phyloP scores from a whole-genome alignment of 2,888 invertebrate species.

The Dicycla oo region DNA sequence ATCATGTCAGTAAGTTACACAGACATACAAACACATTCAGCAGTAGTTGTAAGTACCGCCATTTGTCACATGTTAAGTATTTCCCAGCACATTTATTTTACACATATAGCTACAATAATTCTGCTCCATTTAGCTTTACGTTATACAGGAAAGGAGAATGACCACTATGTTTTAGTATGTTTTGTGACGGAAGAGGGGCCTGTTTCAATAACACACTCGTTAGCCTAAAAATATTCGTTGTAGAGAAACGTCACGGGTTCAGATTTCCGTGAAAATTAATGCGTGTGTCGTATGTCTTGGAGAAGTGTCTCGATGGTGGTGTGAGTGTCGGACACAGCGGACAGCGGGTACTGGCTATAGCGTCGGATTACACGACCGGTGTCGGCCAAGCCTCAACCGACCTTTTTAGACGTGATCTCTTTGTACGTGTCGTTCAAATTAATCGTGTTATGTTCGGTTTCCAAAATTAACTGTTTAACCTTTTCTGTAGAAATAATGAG shows the following conservation, averaged over 20 bases:
- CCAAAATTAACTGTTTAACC: slow-evolving; percentile 35
- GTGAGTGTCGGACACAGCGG: slow-evolving; percentile 65
- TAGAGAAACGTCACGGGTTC: slow-evolving; percentile 70
- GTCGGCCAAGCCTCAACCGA: slow-evolving; percentile 55
- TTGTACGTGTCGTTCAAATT: slow-evolving; percentile 54
- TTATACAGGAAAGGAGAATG: slow-evolving; percentile 30
- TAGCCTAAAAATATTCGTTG: slow-evolving; percentile 73
- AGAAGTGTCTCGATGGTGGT: slow-evolving; percentile 73
- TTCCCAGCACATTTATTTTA: slow-evolving; percentile 40
- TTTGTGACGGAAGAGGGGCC: slow-evolving; percentile 24
- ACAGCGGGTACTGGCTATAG: slow-evolving; percentile 39
- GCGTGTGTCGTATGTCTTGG: slow-evolving; percentile 78
- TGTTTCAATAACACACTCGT: slow-evolving; percentile 65
- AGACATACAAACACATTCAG: slow-evolving; percentile 37
- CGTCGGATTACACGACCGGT: slow-evolving; percentile 68
- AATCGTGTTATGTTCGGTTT: slow-evolving; percentile 39
- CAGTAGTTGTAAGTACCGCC: slow-evolving; percentile 35
- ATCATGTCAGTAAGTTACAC: slow-evolving; percentile 46
- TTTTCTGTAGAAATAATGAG: slow-evolving; percentile 32
- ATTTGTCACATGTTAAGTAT: slow-evolving; percentile 54
- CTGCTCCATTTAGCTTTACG: slow-evolving; percentile 43
- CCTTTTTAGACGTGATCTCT: slow-evolving; percentile 63
- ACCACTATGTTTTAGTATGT: slow-evolving; percentile 28
- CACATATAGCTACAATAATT: slow-evolving; percentile 46
- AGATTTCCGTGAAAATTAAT: slow-evolving; percentile 84